phyloP scores from a whole-genome alignment of 2,113 vertebrate species.

The Rousettus leschenaultii region DNA sequence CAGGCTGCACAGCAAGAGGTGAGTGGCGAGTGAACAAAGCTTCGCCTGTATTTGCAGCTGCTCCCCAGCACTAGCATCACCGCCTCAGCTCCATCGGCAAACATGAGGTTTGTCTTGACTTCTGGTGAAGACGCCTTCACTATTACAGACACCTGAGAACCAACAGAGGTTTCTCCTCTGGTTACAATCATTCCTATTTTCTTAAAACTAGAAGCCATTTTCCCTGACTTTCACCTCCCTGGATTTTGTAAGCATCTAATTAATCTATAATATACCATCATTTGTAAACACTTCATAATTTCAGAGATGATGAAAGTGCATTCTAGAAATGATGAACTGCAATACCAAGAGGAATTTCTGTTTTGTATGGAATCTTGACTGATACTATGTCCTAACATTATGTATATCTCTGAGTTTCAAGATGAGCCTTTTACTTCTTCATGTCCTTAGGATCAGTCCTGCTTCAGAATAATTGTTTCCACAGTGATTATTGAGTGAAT shows the following conservation, averaged over 20 bases:
- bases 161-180: not conserved
- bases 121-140: not conserved
- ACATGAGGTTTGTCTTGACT: not conserved
- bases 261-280: not conserved
- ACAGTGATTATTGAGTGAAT: not conserved
- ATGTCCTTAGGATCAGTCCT: not conserved
- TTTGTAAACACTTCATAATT: not conserved
- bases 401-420: not conserved
- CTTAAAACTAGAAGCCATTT: not conserved
- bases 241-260: not conserved
- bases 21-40: too few species aligned
- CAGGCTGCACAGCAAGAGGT: too few species aligned
- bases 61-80: too few species aligned
- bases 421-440: not conserved
- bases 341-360: not conserved
- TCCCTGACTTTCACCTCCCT: not conserved
- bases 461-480: not conserved
- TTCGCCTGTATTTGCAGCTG: too few species aligned
- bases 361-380: not conserved
- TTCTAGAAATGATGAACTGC: not conserved
- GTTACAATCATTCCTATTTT: not conserved
- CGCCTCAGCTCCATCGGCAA: too few species aligned
- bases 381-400: not conserved
- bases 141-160: not conserved
- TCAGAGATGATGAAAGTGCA: not conserved